These are phyloP conservation scores for Scelioninae gen. 1 DNA, from an alignment of 2,888 invertebrate species.

Conservation along the genomic window DNA sequence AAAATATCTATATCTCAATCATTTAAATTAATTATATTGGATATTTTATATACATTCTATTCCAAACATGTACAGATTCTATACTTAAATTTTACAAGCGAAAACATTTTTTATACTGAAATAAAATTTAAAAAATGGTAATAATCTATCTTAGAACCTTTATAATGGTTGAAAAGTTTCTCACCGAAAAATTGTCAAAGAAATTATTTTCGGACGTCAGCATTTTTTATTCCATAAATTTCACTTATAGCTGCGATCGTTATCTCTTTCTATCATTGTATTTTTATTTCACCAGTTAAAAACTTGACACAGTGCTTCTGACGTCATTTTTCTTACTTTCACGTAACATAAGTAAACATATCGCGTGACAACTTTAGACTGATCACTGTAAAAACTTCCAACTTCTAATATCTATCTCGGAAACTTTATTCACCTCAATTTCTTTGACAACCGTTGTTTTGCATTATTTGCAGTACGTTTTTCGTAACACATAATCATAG, in stretches of 20 bases:
- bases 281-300: constrained; percentile 22
- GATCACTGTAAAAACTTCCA: constrained; percentile 74
- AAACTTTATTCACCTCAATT: constrained; percentile 20
- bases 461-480: constrained; percentile 1
- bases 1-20: too few relatives aligned
- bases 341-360: constrained; percentile 11
- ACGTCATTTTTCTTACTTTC: constrained; percentile 25
- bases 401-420: constrained; percentile 20
- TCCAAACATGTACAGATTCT: too few relatives aligned
- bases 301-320: constrained; percentile 15
- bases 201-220: not conserved
- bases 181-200: too few relatives aligned
- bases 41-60: too few relatives aligned
- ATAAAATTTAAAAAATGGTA: too few relatives aligned
- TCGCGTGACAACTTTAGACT: constrained; percentile 65
- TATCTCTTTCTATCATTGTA: constrained; percentile 3
- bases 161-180: too few relatives aligned
- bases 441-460: constrained; percentile 4
- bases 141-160: too few relatives aligned
- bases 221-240: not conserved
- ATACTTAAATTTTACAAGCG: too few relatives aligned
- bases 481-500: too few relatives aligned
- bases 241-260: not conserved
- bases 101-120: too few relatives aligned
- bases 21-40: too few relatives aligned